Base-by-base conservation (phyloP, 2,113 vertebrate genomes). In the Psittacula cyanocephala region DNA sequence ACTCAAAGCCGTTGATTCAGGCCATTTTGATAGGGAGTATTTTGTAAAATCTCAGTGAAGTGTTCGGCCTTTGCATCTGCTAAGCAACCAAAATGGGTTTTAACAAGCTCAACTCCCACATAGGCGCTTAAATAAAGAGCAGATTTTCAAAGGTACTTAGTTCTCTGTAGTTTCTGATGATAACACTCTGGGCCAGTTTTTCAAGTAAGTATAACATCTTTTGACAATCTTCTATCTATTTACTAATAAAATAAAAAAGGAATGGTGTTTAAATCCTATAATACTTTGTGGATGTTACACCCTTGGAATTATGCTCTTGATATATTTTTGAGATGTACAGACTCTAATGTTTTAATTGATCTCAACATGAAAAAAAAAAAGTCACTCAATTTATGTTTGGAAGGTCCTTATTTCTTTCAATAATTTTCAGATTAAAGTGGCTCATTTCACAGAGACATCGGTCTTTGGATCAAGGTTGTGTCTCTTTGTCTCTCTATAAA, bases 81-180 rank as follows among this genome's bases (percentile, higher is more conserved):
- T 94, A 84, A 78, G 77, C 50, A 55, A 89, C 60, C 23, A 86
- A 75, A 83, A 83, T 67, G 15, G 5, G 79, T 83, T 95, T 81
- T 88, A 94, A 88, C 43, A 93, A 77, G 59, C 49, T 91, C 28
- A 72, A 43, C 46, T 92, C 72, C 55, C 46, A 64, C 15, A 0
- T 81, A 92, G 15, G 17, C 15, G 33, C 37, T 85, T 88, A 94
- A 93, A 96, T 83, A 86, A 88, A 88, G 9, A 93, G 27, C 43
- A 86, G 64, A 88, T 86, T 94, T 93, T 75, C 37, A 83, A 70
- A 90, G 59, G 41, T 63, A 65, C 23, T 70, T 83, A 70, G 17
- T 17, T 86, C 15, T 83, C 87, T 78, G 11, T n/a, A 81, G 33
- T 90, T 91, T 86, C 68, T 87, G n/a, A n/a, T 79, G 14, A 49